Evolutionary conservation across 2,113 vertebrate species (phyloP), one percentile per base, ranked within the genome.

Genomic region (Tympanuchus pallidicinctus): DNA sequence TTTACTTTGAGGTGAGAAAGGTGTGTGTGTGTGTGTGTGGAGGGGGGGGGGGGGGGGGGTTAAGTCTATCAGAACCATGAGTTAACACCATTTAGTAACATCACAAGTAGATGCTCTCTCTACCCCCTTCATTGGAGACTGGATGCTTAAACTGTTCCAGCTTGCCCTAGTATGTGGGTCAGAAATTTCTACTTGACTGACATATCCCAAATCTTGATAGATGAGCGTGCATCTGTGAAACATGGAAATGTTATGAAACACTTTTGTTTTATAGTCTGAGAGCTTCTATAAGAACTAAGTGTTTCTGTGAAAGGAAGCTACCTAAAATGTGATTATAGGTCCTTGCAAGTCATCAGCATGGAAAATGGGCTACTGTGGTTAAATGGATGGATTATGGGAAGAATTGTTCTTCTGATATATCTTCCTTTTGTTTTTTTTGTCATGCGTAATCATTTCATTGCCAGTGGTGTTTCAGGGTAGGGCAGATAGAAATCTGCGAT

Each of bases 401-500:
- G 36, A 63, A 84, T 14, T 21, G 17, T 27, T 20, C 7, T 63
- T 70, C 8, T 77, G 25, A 21, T 86, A 13, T 20, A 1, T 50
- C 22, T 50, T 50, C 11, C 6, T 48, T 48, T 11, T 24, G 22
- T 24, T 48, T 0, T 45, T 4, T 80, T 42, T 45, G 25, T 42
- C n/a, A 4, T 27, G 2, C 16, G 3, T 69, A 10, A 5, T 9
- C 17, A 15, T 78, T 12, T 74, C 64, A n/a, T 27, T 86, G 27
- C 36, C 67, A 63, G 6, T 45, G 3, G 1, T 61, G n/a, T 40
- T 82, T 57, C 32, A 32, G 18, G 10, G 32, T 14, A 5, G 12
- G 12, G 25, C 48, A 66, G 66, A 36, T 0, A 30, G 3, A 50
- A 38, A 42, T 84, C 7, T 40, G 1, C n/a, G 15, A 2, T 8